Conservation (phyloP, 1,140 invertebrate genomes). For the Oryctes rhinoceros region DNA sequence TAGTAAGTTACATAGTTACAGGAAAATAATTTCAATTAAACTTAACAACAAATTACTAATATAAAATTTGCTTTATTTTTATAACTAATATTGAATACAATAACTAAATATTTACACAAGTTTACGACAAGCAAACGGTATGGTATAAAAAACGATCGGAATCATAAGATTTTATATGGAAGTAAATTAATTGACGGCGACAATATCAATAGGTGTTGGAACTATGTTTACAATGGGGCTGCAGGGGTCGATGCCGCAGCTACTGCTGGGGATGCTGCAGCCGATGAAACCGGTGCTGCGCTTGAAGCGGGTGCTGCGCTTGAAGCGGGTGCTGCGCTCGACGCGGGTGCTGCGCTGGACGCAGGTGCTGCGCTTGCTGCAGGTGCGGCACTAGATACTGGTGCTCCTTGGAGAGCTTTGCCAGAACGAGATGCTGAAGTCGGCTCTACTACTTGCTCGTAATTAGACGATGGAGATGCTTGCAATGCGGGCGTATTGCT, state of each 20-base stretch:
- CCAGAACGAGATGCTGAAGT: slow-evolving; percentile 34
- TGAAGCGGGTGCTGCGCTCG: not conserved
- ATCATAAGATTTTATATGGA: not conserved
- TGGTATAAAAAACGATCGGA: not conserved
- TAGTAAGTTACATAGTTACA: not conserved
- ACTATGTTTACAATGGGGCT: not conserved
- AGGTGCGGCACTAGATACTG: not conserved
- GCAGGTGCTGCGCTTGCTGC: not conserved
- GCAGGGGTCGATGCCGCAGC: not conserved
- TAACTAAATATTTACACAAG: slow-evolving; percentile 31
- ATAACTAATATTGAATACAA: slow-evolving; percentile 3
- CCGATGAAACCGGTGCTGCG: not conserved
- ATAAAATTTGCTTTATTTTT: slow-evolving; percentile 31
- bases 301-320: not conserved
- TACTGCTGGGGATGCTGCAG: not conserved
- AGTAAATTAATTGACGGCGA: not conserved
- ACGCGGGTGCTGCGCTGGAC: not conserved
- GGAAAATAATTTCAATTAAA: not conserved
- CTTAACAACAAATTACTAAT: not conserved
- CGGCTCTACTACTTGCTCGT: not conserved
- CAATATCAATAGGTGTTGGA: slow-evolving; percentile 3
- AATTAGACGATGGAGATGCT: slow-evolving; percentile 10
- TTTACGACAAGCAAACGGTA: not conserved
- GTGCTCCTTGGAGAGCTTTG: slow-evolving; percentile 5
- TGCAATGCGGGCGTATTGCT: not conserved